Conservation (phyloP, 2,888 invertebrate species). For the Flabesymbios commensalis region DNA sequence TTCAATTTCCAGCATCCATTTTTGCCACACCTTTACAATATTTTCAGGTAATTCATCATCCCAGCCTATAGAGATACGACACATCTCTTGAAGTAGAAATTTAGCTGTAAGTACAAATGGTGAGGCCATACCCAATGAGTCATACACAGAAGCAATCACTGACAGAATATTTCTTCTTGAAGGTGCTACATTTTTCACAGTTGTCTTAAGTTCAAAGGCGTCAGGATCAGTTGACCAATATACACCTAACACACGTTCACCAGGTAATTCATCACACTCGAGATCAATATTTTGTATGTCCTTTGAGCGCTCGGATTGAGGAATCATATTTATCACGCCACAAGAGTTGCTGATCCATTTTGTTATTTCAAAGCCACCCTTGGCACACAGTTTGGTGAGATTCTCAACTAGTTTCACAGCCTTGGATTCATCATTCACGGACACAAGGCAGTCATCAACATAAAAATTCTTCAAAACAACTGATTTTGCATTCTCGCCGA, state of each 20-base stretch:
- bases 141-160: conserved; percentile 30
- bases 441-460: neutral
- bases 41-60: conserved; percentile 19
- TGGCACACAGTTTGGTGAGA: neutral
- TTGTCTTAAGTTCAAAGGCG: neutral
- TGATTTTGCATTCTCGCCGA: neutral
- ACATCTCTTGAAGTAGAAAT: conserved; percentile 29
- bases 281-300: neutral
- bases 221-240: neutral
- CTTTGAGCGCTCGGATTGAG: neutral
- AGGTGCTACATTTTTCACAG: neutral
- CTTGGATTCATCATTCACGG: neutral
- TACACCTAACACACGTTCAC: neutral
- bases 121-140: conserved; percentile 31
- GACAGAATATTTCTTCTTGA: conserved; percentile 17
- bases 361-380: neutral
- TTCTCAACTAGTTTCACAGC: neutral
- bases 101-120: conserved; percentile 28
- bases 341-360: neutral
- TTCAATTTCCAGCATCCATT: neutral
- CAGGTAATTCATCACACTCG: neutral
- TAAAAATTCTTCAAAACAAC: neutral
- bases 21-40: neutral
- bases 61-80: conserved; percentile 26
- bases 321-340: neutral